Percentiles rank a stretch among this genome's conserved stretches.
Conservation (phyloP, 1,140 invertebrate species). For the Trichonephila clavata region DNA sequence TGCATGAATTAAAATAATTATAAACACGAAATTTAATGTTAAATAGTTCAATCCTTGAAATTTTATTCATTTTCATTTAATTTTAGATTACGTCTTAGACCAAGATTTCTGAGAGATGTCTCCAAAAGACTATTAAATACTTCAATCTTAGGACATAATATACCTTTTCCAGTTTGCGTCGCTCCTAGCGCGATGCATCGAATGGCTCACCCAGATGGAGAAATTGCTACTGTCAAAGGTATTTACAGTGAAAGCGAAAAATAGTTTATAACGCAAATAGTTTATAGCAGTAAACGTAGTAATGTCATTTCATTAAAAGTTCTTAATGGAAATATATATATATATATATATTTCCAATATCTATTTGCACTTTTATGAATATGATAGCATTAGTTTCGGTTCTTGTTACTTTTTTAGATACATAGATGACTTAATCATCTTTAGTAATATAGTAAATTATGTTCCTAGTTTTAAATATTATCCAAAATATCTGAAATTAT, state of each 20-base stretch:
- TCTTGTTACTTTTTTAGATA: too few relatives aligned
- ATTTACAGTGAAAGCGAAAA: conserved; percentile 77
- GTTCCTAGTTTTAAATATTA: too few relatives aligned
- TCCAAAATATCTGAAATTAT: too few relatives aligned
- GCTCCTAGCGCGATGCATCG: conserved; percentile 96
- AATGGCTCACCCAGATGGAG: conserved; percentile 95
- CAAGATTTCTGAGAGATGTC: conserved; percentile 90
- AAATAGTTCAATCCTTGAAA: too few relatives aligned
- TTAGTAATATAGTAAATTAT: too few relatives aligned
- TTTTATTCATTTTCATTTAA: not conserved
- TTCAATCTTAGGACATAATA: conserved; percentile 85
- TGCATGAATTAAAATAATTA: too few relatives aligned
- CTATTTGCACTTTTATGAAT: too few relatives aligned
- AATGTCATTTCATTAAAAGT: not conserved
- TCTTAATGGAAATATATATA: not conserved
- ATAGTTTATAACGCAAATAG: too few relatives aligned
- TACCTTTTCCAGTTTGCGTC: conserved; percentile 92
- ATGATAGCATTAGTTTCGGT: too few relatives aligned
- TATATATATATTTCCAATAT: too few relatives aligned
- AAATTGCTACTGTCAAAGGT: conserved; percentile 92
- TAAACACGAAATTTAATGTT: too few relatives aligned
- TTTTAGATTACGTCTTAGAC: conserved; percentile 88
- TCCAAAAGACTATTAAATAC: conserved; percentile 85
- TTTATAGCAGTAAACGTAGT: not conserved
- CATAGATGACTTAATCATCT: too few relatives aligned